phyloP scores from a whole-genome alignment of 2,888 invertebrate species.

The Eupithecia centaureata region DNA sequence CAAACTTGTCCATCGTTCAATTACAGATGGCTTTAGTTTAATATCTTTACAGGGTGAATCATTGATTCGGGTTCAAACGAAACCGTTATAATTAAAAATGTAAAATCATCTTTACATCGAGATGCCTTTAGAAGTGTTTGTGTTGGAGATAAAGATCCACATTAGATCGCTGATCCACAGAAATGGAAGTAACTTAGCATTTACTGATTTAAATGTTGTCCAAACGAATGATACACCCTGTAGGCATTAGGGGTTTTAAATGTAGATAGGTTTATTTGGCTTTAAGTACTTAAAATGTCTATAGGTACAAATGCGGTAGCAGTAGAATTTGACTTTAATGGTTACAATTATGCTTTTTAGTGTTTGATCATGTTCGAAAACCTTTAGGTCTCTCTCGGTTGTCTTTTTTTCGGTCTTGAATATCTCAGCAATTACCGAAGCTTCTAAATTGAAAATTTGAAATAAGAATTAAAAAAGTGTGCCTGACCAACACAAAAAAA shows the following conservation, averaged over 20 bases:
- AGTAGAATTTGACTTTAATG: neutral
- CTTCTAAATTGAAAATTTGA: too few species aligned
- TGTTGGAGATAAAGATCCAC: neutral
- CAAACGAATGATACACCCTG: neutral
- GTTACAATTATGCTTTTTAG: neutral
- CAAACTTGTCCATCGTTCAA: neutral
- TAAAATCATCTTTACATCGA: neutral
- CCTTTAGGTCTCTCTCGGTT: too few species aligned
- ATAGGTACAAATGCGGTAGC: neutral
- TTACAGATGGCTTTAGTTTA: neutral
- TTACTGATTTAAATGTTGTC: neutral
- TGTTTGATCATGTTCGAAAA: too few species aligned
- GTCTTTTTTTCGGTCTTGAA: too few species aligned
- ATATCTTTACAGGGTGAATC: neutral
- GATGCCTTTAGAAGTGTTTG: neutral
- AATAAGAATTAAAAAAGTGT: too few species aligned
- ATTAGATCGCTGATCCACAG: neutral
- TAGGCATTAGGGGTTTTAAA: neutral
- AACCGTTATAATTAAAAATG: neutral
- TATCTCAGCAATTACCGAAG: too few species aligned
- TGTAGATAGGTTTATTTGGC: constrained; percentile 4
- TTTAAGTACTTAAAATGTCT: neutral
- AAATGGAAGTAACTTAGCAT: neutral
- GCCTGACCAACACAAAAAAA: too few species aligned
- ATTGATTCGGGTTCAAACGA: neutral